Percentiles rank a stretch among this genome's conserved stretches.
Conservation (phyloP, 1,140 invertebrate genomes). For the Aleiodes sp. region DNA sequence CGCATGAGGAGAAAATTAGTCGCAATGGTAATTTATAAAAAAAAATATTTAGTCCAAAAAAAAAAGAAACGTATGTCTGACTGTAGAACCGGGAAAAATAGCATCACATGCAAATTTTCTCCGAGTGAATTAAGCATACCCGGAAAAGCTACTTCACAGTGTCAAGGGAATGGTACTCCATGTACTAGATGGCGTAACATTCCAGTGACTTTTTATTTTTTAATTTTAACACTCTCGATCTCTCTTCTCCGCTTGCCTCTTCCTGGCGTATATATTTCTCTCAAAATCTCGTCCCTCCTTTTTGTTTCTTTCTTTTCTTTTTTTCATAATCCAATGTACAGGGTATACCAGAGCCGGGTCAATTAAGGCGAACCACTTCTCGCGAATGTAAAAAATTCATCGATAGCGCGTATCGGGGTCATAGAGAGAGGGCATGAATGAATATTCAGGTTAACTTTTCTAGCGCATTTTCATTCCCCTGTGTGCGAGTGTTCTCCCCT, state of each 20-base stretch:
- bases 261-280: not conserved
- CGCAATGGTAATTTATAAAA: no score
- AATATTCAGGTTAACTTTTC: slow-evolving; percentile 29
- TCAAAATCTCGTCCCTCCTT: not conserved
- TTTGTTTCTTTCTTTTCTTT: not conserved
- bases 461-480: slow-evolving; percentile 22
- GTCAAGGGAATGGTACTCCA: not conserved
- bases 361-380: slow-evolving; percentile 36
- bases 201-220: slow-evolving; percentile 13
- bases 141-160: not conserved
- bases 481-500: not conserved
- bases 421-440: not conserved
- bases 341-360: not conserved
- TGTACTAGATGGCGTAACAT: not conserved
- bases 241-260: not conserved
- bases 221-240: slow-evolving; percentile 8
- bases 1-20: no score
- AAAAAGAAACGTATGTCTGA: not conserved
- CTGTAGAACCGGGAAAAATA: not conserved
- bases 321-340: slow-evolving; percentile 17
- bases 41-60: slow-evolving; percentile 1
- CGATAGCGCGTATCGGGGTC: slow-evolving; percentile 30
- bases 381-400: slow-evolving; percentile 35
- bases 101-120: slow-evolving; percentile 19
- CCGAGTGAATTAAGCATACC: slow-evolving; percentile 11